Percentiles rank a stretch among this genome's conserved stretches.
phyloP scores from a whole-genome alignment of 2,113 vertebrate genomes.

The Microcebus ravelobensis region DNA sequence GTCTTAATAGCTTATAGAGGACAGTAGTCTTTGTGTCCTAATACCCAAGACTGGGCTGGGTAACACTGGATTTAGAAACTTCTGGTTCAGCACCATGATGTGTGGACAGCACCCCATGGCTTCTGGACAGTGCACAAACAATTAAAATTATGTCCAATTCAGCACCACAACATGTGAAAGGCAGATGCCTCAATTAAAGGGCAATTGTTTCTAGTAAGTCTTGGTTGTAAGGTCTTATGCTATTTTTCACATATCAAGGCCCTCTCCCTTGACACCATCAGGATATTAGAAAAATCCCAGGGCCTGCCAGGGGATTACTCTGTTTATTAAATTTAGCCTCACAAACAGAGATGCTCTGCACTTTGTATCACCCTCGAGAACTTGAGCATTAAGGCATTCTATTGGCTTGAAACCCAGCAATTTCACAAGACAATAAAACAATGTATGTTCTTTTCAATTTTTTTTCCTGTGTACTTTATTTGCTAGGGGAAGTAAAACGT shows the following conservation, averaged over 20 bases:
- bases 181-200: constrained; percentile 65
- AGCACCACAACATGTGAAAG: constrained; percentile 29
- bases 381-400: constrained; percentile 78
- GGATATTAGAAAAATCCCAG: constrained; percentile 80
- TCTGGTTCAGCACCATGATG: neutral
- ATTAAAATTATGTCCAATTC: constrained; percentile 43
- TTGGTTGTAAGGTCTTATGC: constrained; percentile 73
- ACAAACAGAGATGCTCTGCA: constrained; percentile 78
- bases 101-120: neutral
- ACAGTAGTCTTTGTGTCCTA: neutral
- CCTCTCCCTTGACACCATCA: constrained; percentile 74
- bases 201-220: constrained; percentile 51
- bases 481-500: constrained; percentile 76
- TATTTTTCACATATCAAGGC: constrained; percentile 76
- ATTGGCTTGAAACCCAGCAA: constrained; percentile 80
- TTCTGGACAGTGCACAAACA: neutral
- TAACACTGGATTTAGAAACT: neutral
- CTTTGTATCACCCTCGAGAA: constrained; percentile 80
- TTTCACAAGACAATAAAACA: constrained; percentile 80
- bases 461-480: constrained; percentile 69
- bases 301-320: constrained; percentile 76
- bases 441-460: constrained; percentile 75
- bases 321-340: constrained; percentile 82
- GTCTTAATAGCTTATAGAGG: neutral
- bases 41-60: neutral